A percentile compares a stretch with the other conserved stretches of the same genome.
Conservation (phyloP, 2,888 invertebrate species). For the Yponomeuta cagnagella region DNA sequence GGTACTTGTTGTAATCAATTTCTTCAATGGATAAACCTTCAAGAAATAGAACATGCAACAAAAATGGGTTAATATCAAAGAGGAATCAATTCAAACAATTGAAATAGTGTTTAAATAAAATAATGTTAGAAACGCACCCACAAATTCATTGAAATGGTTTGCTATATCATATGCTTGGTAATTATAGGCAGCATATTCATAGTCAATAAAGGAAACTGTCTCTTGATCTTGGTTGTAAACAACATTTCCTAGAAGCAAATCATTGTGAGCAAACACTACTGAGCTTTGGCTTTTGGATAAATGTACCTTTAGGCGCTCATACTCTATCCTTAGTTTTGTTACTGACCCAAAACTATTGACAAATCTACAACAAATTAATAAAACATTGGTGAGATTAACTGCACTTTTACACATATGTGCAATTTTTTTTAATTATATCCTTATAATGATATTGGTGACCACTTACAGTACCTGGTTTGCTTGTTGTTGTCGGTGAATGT, state of each 20-base stretch:
- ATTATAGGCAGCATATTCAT: slow-evolving; percentile 95
- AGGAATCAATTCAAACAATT: too few species aligned
- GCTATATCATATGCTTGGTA: slow-evolving; percentile 97
- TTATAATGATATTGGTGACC: too few species aligned
- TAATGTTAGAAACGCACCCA: slow-evolving; percentile 77
- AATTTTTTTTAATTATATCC: too few species aligned
- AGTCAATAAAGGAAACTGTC: slow-evolving; percentile 94
- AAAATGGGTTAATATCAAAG: neutral
- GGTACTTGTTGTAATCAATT: slow-evolving; percentile 82
- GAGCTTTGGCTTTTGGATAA: slow-evolving; percentile 81
- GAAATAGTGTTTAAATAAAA: neutral
- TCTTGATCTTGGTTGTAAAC: slow-evolving; percentile 84
- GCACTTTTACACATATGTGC: too few species aligned
- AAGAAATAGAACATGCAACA: slow-evolving; percentile 22
- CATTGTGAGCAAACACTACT: slow-evolving; percentile 97
- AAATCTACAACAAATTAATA: slow-evolving; percentile 75
- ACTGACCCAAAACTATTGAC: slow-evolving; percentile 79
- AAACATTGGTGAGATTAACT: neutral
- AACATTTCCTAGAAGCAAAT: slow-evolving; percentile 95
- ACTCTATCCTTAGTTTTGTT: slow-evolving; percentile 81
- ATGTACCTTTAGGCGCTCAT: slow-evolving; percentile 77
- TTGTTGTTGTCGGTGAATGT: slow-evolving; percentile 79
- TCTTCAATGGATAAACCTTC: slow-evolving; percentile 68
- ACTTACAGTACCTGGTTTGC: slow-evolving; percentile 78
- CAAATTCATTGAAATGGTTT: slow-evolving; percentile 98